Base-by-base conservation (phyloP, 1,140 invertebrate genomes). In the Temnothorax nylanderi region DNA sequence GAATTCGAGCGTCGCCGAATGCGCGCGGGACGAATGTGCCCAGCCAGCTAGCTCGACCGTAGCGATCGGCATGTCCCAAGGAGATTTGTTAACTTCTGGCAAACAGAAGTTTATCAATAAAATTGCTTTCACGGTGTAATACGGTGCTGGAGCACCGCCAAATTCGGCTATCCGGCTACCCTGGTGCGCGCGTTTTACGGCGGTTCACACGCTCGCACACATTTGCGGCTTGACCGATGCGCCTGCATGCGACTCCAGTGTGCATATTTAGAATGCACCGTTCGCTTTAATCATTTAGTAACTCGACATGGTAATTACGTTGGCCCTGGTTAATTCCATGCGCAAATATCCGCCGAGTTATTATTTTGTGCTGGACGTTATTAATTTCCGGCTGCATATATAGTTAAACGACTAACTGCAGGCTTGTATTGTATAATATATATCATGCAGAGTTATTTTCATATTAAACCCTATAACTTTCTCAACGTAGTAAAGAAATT, bases 91-190 rank as follows among this genome's bases (percentile, higher is more conserved):
- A 69, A 86, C 86, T 69, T 76, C 67, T 56, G 51, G 21, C 80
- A 56, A 89, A 81, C 76, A 54, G 56, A 87, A 78, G 88, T 90
- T 90, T 82, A 78, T 87, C 88, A 89, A 84, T 82, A 67, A 89
- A 85, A 82, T 86, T 74, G 87, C 60, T 51, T 51, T 89, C 75
- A 78, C 21, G 34, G 58, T 65, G 87, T 69, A 78, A 75, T 37
- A 54, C 74, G 13, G 47, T 7, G 37, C 21, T 89, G 89, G 85
- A 89, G 37, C 65, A 1, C 6, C 6, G 89, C 89, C 88, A 90
- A 89, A 77, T 78, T 34, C 71, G 56, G 49, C 60, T 78, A 87
- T 78, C 71, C 84, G n/a, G 13, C 65, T 26, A 26, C 37, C 41
- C n/a, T 56, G 51, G 51, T 44, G 32, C 47, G 58, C 76, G 41